phyloP scores from a whole-genome alignment of 1,140 invertebrate species.

The Saccostrea glomerata region DNA sequence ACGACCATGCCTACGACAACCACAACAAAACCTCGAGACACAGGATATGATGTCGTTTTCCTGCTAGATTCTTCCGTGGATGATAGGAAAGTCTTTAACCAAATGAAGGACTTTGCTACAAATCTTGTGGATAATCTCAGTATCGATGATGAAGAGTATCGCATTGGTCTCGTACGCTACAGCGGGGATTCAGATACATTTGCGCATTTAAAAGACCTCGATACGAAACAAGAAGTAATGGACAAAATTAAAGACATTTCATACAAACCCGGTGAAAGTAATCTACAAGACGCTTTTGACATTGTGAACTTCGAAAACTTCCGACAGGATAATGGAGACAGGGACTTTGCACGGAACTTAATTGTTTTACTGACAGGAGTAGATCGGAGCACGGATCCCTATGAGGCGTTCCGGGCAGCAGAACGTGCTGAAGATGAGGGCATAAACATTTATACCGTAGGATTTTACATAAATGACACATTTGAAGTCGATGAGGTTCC shows the following conservation, averaged over 20 bases:
- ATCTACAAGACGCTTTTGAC: constrained; percentile 68
- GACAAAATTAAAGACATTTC: constrained; percentile 56
- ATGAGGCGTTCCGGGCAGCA: constrained; percentile 56
- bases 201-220: constrained; percentile 70
- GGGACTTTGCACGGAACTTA: constrained; percentile 71
- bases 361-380: constrained; percentile 70
- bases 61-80: constrained; percentile 72
- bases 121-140: constrained; percentile 62
- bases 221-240: constrained; percentile 60
- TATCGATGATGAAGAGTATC: constrained; percentile 66
- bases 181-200: constrained; percentile 58
- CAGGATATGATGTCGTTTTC: constrained; percentile 73
- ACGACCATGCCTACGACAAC: background rate
- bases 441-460: constrained; percentile 68
- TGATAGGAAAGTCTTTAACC: constrained; percentile 58
- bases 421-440: constrained; percentile 60
- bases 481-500: constrained; percentile 67
- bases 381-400: constrained; percentile 62
- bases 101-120: constrained; percentile 69
- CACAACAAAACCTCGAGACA: constrained; percentile 42
- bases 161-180: constrained; percentile 72
- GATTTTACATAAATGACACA: constrained; percentile 64
- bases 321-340: constrained; percentile 67
- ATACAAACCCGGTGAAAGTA: constrained; percentile 61
- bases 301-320: constrained; percentile 68